These are phyloP conservation scores for Drosophila flavopinicola DNA, from an alignment of 2,888 invertebrate species.

Conservation along the genomic window DNA sequence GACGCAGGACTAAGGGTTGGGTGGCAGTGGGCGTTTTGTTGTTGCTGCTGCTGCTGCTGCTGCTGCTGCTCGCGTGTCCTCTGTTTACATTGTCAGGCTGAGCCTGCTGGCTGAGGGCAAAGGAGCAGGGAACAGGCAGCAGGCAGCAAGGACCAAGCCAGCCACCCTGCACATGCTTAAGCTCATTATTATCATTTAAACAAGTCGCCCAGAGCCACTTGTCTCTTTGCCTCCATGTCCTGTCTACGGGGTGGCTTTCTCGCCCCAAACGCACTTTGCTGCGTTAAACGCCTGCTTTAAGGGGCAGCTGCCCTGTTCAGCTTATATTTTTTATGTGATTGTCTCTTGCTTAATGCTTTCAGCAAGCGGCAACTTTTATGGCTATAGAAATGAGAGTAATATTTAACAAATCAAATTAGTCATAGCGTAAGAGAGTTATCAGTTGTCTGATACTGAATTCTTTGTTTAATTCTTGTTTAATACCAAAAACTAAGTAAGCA, in stretches of 20 bases:
- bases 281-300: slow-evolving; percentile 62
- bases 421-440: background rate
- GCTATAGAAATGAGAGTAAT: background rate
- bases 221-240: slow-evolving; percentile 19
- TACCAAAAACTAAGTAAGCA: too few relatives aligned
- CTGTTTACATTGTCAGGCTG: slow-evolving; percentile 68
- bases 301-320: slow-evolving; percentile 14
- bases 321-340: slow-evolving; percentile 10
- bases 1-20: slow-evolving; percentile 8
- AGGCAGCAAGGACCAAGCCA: slow-evolving; percentile 13
- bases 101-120: slow-evolving; percentile 35
- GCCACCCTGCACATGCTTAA: slow-evolving; percentile 79
- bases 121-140: too few relatives aligned
- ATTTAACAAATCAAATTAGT: background rate
- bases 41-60: slow-evolving; percentile 26
- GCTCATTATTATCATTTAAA: slow-evolving; percentile 81
- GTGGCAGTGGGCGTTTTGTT: slow-evolving; percentile 59
- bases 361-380: background rate
- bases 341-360: background rate
- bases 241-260: slow-evolving; percentile 59
- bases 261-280: slow-evolving; percentile 28
- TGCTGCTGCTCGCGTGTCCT: slow-evolving; percentile 36
- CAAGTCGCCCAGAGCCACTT: slow-evolving; percentile 62
- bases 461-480: too few relatives aligned
- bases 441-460: too few relatives aligned